phyloP scores from a whole-genome alignment of 2,113 vertebrate species.

The Australoheros scitulus region DNA sequence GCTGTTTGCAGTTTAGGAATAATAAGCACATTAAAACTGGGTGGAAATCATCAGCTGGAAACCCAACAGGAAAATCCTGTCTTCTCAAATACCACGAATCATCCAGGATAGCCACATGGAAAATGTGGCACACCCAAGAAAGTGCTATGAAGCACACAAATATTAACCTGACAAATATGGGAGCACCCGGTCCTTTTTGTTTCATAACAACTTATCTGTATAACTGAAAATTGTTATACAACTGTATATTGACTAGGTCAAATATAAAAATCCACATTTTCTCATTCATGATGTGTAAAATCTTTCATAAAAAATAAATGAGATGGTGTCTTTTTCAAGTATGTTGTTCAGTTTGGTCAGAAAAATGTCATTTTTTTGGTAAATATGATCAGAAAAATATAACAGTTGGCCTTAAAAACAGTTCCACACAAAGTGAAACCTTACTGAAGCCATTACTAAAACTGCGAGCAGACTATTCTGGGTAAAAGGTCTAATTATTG shows the following conservation, averaged over 20 bases:
- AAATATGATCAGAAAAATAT: background rate
- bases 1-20: background rate
- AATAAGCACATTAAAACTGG: background rate
- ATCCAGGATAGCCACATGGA: background rate
- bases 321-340: background rate
- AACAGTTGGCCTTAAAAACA: background rate
- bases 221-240: background rate
- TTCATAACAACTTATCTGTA: background rate
- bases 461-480: background rate
- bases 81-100: constrained; percentile 42
- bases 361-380: background rate
- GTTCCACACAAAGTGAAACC: background rate
- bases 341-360: background rate
- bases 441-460: background rate
- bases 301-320: background rate
- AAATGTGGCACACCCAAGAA: constrained; percentile 48
- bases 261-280: constrained; percentile 1
- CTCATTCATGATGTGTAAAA: background rate
- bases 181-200: background rate
- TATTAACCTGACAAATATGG: constrained; percentile 3
- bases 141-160: background rate
- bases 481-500: background rate
- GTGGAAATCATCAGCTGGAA: constrained; percentile 16
- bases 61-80: constrained; percentile 71
- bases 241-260: background rate